These are phyloP conservation scores for Nestor notabilis DNA, from an alignment of 2,113 vertebrate genomes.

Conservation along the genomic window DNA sequence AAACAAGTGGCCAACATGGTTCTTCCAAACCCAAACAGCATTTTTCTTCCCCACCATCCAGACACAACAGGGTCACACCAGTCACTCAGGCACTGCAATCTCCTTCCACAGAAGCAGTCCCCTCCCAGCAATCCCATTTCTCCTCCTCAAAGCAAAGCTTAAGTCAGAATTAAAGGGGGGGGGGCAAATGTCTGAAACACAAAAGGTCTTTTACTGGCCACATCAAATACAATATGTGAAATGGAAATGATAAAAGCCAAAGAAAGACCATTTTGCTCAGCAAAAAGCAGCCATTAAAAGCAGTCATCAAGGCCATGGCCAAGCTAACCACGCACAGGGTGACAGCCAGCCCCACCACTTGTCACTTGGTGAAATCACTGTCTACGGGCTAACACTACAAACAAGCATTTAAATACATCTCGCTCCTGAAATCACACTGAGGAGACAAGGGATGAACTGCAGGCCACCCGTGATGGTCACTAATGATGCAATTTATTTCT, in stretches of 20 bases:
- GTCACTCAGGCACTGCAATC: background rate
- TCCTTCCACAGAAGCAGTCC: background rate
- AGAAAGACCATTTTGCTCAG: background rate
- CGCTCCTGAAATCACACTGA: background rate
- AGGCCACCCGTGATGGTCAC: background rate
- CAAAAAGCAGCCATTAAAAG: background rate
- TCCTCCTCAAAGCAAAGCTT: background rate
- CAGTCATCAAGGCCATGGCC: background rate
- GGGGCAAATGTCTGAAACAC: background rate
- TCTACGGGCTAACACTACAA: background rate
- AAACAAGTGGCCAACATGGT: background rate
- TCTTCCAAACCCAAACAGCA: slow-evolving; percentile 43
- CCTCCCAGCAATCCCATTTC: background rate
- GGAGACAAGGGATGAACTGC: background rate
- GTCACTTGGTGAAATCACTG: background rate
- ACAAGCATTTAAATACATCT: background rate
- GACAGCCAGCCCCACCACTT: background rate
- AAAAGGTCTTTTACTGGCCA: background rate
- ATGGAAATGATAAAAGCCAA: background rate
- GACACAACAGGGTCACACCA: background rate
- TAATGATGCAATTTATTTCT: background rate
- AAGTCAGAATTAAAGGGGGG: background rate
- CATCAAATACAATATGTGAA: background rate
- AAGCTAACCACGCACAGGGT: accelerated
- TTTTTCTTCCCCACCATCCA: slow-evolving; percentile 3